Evolutionary conservation across 1,140 invertebrate genomes (phyloP), one percentile per base, ranked within the genome.

Genomic region (Pogonus chalceus): DNA sequence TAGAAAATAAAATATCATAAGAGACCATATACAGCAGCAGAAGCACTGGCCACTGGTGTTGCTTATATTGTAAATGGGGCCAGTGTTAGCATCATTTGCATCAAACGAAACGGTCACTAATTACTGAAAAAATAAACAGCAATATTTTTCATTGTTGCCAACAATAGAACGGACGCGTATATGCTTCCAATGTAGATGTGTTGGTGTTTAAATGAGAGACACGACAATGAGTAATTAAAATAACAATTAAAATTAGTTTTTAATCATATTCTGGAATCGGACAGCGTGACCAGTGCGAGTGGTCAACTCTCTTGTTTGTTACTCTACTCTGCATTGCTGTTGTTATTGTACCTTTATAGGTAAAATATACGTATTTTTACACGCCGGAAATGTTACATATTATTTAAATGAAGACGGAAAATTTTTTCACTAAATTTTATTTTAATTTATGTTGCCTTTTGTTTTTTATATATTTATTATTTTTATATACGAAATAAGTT

Each of bases 151-250:
- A 43, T 43, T 43, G 37, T 43, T 43, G 37, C 9, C 37, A 43
- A 43, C 37, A 43, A 43, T 43, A 43, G 37, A 43, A 18, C 37
- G 37, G 37, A 43, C 37, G 37, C 18, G 9, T 43, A 43, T 43
- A 43, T 43, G 26, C 14, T 7, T 43, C 9, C 14, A 14, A 14
- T 31, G 26, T 31, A 14, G 4, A 7, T 14, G 26, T 31, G 26
- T 51, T 21, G n/a, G 24, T 51, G 20, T 51, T 16, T 35, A 16
- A 51, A 51, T 31, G 26, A 14, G 49, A 51, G 35, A 18, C 16
- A 35, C 20, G 31, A 52, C 51, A 52, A 52, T 52, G 51, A 52
- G 51, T 35, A 52, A 52, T 52, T 52, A 52, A 52, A 52, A 52
- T 52, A 52, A 52, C 35, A 52, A 52, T 52, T 21, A 52, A 52